Conservation (phyloP, 2,797 vertebrate genomes). For the Perodicticus potto region DNA sequence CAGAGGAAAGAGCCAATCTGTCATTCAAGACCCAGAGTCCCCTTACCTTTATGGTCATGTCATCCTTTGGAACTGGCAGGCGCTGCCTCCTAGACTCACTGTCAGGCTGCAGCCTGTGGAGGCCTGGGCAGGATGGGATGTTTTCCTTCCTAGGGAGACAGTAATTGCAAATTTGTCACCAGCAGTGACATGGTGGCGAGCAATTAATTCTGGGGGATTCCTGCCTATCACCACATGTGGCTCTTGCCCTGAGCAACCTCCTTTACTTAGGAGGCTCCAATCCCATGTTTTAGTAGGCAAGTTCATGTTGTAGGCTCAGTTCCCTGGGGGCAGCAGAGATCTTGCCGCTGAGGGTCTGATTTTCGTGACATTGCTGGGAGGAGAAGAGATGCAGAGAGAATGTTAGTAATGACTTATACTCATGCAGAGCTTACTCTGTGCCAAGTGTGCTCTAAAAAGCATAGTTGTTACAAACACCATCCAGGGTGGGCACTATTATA, state of each 20-base stretch:
- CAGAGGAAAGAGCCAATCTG: not conserved
- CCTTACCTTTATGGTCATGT: not conserved
- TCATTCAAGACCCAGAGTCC: too few species aligned
- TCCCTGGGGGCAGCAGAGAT: not conserved
- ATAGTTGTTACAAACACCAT: too few species aligned
- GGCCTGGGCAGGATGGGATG: not conserved
- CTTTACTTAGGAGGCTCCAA: not conserved
- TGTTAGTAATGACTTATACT: not conserved
- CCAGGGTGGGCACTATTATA: not conserved
- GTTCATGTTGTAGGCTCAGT: not conserved
- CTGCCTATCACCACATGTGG: not conserved
- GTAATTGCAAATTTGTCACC: slow-evolving; percentile 75
- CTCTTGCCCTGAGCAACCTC: not conserved
- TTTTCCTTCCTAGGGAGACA: slow-evolving; percentile 65
- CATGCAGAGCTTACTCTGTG: too few species aligned
- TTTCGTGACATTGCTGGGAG: not conserved
- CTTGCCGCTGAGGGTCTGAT: not conserved
- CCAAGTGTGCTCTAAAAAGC: not conserved
- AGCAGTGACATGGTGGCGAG: slow-evolving; percentile 32
- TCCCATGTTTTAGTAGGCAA: not conserved
- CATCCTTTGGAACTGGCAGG: not conserved
- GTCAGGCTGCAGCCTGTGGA: not conserved
- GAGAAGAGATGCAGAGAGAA: not conserved
- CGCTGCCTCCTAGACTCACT: not conserved
- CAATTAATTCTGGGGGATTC: slow-evolving; percentile 74